These are phyloP conservation scores for Sesia apiformis DNA, from an alignment of 2,888 invertebrate genomes.

Conservation along the genomic window DNA sequence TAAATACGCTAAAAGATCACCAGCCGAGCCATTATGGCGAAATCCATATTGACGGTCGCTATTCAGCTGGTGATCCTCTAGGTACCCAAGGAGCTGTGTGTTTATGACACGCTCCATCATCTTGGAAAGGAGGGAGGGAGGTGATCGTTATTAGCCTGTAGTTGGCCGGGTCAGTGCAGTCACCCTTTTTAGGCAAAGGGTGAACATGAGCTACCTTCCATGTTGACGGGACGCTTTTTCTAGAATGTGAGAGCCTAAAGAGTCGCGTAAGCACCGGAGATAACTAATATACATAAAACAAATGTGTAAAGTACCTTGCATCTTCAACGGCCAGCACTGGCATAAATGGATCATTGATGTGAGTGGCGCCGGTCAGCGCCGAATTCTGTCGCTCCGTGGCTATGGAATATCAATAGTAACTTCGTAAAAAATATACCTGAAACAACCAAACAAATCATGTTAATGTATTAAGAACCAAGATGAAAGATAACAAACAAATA, in stretches of 20 bases:
- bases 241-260: too few relatives aligned
- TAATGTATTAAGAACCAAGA: background rate
- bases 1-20: too few relatives aligned
- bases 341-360: slow-evolving; percentile 79
- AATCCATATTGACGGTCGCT: too few relatives aligned
- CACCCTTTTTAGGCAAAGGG: too few relatives aligned
- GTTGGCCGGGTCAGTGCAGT: too few relatives aligned
- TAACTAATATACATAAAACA: background rate
- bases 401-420: slow-evolving; percentile 22
- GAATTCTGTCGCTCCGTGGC: slow-evolving; percentile 73
- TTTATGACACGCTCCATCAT: too few relatives aligned
- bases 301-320: slow-evolving; percentile 66
- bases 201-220: too few relatives aligned
- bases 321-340: slow-evolving; percentile 77
- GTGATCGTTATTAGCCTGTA: too few relatives aligned
- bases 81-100: too few relatives aligned
- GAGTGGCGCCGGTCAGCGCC: slow-evolving; percentile 70
- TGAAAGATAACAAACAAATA: background rate
- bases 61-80: too few relatives aligned
- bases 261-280: background rate
- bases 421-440: slow-evolving; percentile 16
- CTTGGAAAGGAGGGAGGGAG: too few relatives aligned
- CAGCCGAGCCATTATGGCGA: too few relatives aligned
- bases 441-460: slow-evolving; percentile 13
- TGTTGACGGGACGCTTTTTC: background rate